Base-by-base conservation (phyloP, 2,113 vertebrate genomes). In the Oreotragus oreotragus region DNA sequence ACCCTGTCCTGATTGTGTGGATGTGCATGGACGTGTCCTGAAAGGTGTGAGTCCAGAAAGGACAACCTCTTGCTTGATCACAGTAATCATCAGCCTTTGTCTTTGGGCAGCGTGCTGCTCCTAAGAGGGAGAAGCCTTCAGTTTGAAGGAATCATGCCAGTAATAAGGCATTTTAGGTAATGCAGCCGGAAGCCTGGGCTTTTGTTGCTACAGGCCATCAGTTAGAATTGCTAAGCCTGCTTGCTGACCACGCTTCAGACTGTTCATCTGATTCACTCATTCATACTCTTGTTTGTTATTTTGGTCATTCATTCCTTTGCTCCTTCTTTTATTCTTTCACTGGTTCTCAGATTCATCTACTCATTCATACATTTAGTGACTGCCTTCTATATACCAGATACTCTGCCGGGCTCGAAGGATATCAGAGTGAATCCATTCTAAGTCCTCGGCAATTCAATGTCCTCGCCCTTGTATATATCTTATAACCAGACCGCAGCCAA, bases 51-150 rank as follows among this genome's bases (percentile, higher is more conserved):
- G 15, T 86, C 76, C 33, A 7, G 33, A 51, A 80, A 76, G 84
- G 86, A 73, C 53, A 49, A n/a, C 57, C 86, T 89, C 88, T 21
- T 23, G 53, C 83, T 76, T 17, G 66, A 86, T 89, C 88, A 73
- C 62, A 49, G 88, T 80, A 8, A 89, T 93, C 81, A 17, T 93
- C 60, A 17, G 43, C 43, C 47, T 94, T 91, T 83, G 89, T 97
- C 87, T 96, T 66, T 90, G 85, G 77, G 90, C 5, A 1, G 16
- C 2, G 0, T 73, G 28, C 64, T 80, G 58, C 60, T 77, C 8
- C 60, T 25, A 14, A 77, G 33, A 6, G 33, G 27, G 17, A 80
- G 55, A 93, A 94, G 27, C 49, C 66, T 93, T 92, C 84, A 33
- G 11, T 12, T 33, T 21, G 49, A 96, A 73, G 83, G 81, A 88